Percentiles rank a stretch among this genome's conserved stretches.
Evolutionary conservation across 1,140 invertebrate species (phyloP).

Genomic region (Drosophila sucinea): DNA sequence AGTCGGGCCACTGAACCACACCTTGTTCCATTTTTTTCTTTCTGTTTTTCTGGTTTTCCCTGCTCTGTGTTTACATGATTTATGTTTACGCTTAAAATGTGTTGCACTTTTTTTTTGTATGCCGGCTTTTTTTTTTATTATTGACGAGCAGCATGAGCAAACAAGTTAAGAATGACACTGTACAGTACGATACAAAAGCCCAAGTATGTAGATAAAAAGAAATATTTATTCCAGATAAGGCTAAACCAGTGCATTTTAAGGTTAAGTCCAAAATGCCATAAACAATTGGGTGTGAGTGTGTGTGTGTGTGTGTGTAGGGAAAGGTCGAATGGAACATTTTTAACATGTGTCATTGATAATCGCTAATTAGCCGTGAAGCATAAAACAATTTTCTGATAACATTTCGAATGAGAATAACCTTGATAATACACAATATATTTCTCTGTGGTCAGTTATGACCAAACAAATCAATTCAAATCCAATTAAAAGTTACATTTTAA

Average conservation of each 20-base stretch:
- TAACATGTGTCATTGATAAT: not conserved
- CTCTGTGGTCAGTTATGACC: not conserved
- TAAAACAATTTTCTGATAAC: conserved; percentile 1
- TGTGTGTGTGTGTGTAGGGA: not conserved
- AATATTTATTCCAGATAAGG: too few relatives aligned
- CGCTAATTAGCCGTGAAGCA: not conserved
- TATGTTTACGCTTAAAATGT: conserved; percentile 57
- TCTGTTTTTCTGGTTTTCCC: conserved; percentile 21
- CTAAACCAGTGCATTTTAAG: too few relatives aligned
- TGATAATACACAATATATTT: not conserved
- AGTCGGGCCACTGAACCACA: conserved; percentile 69
- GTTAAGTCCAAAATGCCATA: too few relatives aligned
- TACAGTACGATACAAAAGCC: conserved; percentile 1
- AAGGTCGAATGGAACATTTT: not conserved
- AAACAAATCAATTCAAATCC: too few relatives aligned
- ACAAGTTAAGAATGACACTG: conserved; percentile 11
- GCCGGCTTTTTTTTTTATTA: conserved; percentile 20
- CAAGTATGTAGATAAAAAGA: not conserved
- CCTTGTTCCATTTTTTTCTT: conserved; percentile 35
- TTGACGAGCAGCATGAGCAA: conserved; percentile 21
- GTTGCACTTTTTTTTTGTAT: conserved; percentile 28
- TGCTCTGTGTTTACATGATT: conserved; percentile 46
- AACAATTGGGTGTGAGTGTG: not conserved
- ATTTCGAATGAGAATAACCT: not conserved
- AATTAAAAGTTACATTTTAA: too few relatives aligned